Evolutionary conservation across 2,797 vertebrate genomes (phyloP), one percentile per base, ranked within the genome.

Genomic region (Myotis planiceps): DNA sequence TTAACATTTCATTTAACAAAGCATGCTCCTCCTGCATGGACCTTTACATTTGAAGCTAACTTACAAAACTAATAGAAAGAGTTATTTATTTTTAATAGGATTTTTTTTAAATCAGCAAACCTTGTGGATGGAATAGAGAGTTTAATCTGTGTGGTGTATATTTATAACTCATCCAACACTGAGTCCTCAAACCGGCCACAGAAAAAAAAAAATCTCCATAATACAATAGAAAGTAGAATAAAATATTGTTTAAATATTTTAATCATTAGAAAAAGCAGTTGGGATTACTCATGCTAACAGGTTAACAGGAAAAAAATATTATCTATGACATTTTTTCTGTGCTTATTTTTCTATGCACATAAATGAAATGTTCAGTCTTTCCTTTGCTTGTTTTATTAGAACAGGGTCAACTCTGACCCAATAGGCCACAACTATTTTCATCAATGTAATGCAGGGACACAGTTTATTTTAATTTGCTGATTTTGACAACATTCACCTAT

Each of bases 351-450:
- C 97, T 97, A 93, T 98, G 98, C 97, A 98, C 98, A 98, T 98
- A 99, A 98, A 98, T 98, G 97, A 98, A 98, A 98, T 98, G 96
- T 98, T 98, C 98, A 98, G 96, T 97, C 97, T 98, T 98, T 98
- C 97, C 96, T 42, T 96, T 97, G 98, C 98, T 98, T 94, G 90
- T 97, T 99, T 99, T 99, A 98, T 98, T 98, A 98, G 96, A 90
- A 97, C 91, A 94, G 89, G 51, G 95, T 98, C 98, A 98, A 98
- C 96, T 97, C 96, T 97, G 97, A 98, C 97, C 97, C 97, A 96
- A 98, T 97, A 98, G 97, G 97, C 97, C 96, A 91, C 93, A 98
- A 98, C 94, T 97, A 98, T 98, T 98, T 99, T 98, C 97, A 97
- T 98, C 92, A 96, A 88, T 98, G 98, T 98, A 98, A 98, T 98